These are phyloP conservation scores for Aldrovandia affinis DNA, from an alignment of 2,797 vertebrate species.

Conservation along the genomic window DNA sequence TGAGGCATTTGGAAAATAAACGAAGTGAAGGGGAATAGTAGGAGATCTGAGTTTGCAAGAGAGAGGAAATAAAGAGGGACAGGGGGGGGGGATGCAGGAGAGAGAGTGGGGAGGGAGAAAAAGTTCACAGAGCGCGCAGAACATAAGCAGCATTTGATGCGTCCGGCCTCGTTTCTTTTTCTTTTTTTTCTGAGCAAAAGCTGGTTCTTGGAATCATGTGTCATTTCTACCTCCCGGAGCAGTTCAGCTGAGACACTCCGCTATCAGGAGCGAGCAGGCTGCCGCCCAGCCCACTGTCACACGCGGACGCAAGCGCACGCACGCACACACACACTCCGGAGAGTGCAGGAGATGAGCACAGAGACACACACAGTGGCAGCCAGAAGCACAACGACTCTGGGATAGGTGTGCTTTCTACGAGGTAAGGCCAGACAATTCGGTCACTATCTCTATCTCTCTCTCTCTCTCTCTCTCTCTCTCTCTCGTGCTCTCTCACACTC, in stretches of 20 bases:
- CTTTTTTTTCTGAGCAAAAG: slow-evolving; percentile 30
- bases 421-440: slow-evolving; percentile 45
- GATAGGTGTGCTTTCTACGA: slow-evolving; percentile 40
- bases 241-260: slow-evolving; percentile 42
- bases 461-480: neutral
- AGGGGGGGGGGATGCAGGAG: neutral
- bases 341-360: slow-evolving; percentile 45
- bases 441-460: neutral
- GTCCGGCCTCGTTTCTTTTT: slow-evolving; percentile 34
- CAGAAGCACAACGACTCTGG: slow-evolving; percentile 42
- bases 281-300: slow-evolving; percentile 36
- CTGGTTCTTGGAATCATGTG: slow-evolving; percentile 58
- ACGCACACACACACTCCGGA: slow-evolving; percentile 26
- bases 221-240: slow-evolving; percentile 50
- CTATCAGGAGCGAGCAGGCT: slow-evolving; percentile 58
- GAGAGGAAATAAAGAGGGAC: neutral
- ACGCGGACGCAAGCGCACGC: slow-evolving; percentile 26
- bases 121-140: slow-evolving; percentile 28
- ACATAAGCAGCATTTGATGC: slow-evolving; percentile 37
- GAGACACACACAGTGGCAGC: slow-evolving; percentile 32
- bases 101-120: neutral
- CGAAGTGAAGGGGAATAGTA: too few species aligned
- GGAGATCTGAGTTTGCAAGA: too few species aligned
- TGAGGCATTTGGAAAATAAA: too few species aligned
- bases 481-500: neutral